Conservation (phyloP, 92 coral and sea anemone genomes). For the Heteractis magnifica region DNA sequence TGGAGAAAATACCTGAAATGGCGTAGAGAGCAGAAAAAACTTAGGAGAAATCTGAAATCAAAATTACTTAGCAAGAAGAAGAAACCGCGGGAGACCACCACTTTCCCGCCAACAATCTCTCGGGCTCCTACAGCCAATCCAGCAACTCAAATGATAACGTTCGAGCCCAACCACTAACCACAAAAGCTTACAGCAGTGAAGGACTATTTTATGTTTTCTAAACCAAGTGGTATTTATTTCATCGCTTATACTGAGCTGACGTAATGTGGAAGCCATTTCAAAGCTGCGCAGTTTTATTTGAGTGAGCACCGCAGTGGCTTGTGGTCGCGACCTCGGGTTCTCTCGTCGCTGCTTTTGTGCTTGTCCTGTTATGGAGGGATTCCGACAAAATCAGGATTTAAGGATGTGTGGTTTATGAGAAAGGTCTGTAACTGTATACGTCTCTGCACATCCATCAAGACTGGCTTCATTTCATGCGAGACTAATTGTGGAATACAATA, state of each 20-base stretch:
- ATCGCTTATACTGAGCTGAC: not conserved
- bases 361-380: not conserved
- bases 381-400: not conserved
- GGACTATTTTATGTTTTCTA: not conserved
- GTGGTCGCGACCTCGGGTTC: slow-evolving; percentile 2
- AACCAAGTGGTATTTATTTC: slow-evolving; percentile 1
- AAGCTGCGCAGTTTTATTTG: not conserved
- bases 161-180: not conserved
- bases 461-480: not conserved
- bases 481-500: not conserved
- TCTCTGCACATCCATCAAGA: not conserved
- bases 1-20: slow-evolving; percentile 68
- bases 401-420: not conserved
- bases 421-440: not conserved
- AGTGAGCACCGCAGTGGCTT: not conserved
- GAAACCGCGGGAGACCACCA: not conserved
- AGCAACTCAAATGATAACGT: not conserved
- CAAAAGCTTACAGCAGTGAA: not conserved
- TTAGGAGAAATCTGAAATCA: slow-evolving; percentile 7
- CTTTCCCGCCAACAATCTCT: not conserved
- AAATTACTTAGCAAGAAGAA: not conserved
- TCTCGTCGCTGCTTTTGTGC: no score
- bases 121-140: not conserved
- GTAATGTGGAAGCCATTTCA: not conserved
- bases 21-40: slow-evolving; percentile 40